Percentiles rank a stretch among this genome's conserved stretches.
phyloP scores from a whole-genome alignment of 23 tunicate genomes.

The Oikopleura dioica region DNA sequence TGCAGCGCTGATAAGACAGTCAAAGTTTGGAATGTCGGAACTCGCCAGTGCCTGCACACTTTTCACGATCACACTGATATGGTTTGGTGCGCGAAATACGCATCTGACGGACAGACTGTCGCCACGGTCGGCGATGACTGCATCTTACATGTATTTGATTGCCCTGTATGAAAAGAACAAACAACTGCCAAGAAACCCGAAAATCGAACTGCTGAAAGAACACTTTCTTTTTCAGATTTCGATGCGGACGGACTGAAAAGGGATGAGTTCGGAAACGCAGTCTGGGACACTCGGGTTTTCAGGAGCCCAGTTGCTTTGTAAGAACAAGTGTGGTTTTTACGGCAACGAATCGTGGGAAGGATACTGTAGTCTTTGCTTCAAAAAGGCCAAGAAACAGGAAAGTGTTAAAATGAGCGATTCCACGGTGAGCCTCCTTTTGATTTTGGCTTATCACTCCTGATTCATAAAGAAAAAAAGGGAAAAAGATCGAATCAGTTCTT shows the following conservation, averaged over 20 bases:
- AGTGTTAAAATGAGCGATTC: too few relatives aligned
- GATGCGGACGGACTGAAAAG: too few relatives aligned
- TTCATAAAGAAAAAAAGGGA: too few relatives aligned
- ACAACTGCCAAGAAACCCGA: background rate
- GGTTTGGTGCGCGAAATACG: conserved; percentile 82
- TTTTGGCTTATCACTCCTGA: too few relatives aligned
- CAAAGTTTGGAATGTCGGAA: conserved; percentile 56
- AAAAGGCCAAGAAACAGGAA: too few relatives aligned
- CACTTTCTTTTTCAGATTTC: background rate
- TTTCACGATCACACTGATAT: conserved; percentile 82
- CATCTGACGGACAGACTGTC: conserved; percentile 69
- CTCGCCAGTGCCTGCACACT: conserved; percentile 70
- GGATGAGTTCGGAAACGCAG: too few relatives aligned
- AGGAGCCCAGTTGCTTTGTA: background rate
- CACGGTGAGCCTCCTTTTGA: too few relatives aligned
- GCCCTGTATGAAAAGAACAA: conserved; percentile 34
- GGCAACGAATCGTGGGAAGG: background rate
- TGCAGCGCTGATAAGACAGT: conserved; percentile 84
- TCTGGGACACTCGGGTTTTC: background rate
- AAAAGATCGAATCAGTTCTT: too few relatives aligned
- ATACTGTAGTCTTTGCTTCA: background rate
- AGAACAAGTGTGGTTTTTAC: background rate
- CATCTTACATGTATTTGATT: conserved; percentile 74
- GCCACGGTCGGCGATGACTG: conserved; percentile 87
- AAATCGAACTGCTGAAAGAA: background rate